These are phyloP conservation scores for Microhierax caerulescens DNA, from an alignment of 2,797 vertebrate genomes.

Conservation along the genomic window DNA sequence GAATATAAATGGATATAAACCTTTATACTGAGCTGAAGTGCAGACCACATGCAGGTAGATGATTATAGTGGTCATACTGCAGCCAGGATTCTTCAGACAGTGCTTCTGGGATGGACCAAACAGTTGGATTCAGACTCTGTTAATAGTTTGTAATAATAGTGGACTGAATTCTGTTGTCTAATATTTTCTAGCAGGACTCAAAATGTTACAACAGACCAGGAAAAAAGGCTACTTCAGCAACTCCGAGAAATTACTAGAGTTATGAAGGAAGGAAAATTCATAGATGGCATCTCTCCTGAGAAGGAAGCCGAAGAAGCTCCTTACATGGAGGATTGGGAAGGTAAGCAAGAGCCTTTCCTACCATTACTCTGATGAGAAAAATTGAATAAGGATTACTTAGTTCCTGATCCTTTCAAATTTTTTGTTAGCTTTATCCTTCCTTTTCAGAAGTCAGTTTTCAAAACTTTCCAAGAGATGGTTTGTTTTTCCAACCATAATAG, in stretches of 20 bases:
- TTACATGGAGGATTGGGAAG: slow-evolving; percentile 87
- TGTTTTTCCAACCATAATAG: neutral
- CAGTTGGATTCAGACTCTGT: neutral
- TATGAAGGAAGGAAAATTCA: slow-evolving; percentile 90
- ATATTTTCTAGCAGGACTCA: slow-evolving; percentile 72
- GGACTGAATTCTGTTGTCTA: slow-evolving; percentile 22
- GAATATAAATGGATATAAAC: neutral
- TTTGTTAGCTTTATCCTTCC: neutral
- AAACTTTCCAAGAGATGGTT: neutral
- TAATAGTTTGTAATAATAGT: neutral
- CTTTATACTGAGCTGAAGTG: neutral
- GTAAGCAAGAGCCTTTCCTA: slow-evolving; percentile 66
- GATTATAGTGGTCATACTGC: neutral
- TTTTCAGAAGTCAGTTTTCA: slow-evolving; percentile 18
- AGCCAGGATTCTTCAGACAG: neutral
- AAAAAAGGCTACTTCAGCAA: slow-evolving; percentile 88
- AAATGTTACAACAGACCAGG: slow-evolving; percentile 86
- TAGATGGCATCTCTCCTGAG: slow-evolving; percentile 82
- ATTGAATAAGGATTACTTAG: neutral
- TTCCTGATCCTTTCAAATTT: neutral
- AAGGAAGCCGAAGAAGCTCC: slow-evolving; percentile 87
- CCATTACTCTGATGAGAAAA: neutral
- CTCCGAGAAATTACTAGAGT: slow-evolving; percentile 91
- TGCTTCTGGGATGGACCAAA: neutral
- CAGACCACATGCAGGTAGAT: neutral